These are phyloP conservation scores for Pheosia tremula DNA, from an alignment of 2,888 invertebrate species.

Conservation along the genomic window DNA sequence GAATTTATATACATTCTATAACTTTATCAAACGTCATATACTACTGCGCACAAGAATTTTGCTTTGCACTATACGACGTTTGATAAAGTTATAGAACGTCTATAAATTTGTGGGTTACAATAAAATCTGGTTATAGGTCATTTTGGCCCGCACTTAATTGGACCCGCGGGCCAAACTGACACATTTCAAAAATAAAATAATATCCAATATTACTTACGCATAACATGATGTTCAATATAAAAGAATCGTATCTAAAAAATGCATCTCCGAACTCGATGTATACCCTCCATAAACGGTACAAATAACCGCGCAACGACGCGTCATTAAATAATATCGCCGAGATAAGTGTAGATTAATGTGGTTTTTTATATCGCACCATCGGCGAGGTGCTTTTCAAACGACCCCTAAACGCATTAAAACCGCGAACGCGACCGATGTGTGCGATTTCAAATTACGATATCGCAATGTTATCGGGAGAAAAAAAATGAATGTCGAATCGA, in stretches of 20 bases:
- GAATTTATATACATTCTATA: no score
- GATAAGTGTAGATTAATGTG: conserved; percentile 82
- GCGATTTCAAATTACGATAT: conserved; percentile 73
- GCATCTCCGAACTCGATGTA: conserved; percentile 63
- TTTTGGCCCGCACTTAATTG: no score
- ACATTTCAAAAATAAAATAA: conserved; percentile 12
- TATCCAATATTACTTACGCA: conserved; percentile 60
- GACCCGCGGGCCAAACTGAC: no score
- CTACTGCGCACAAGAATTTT: no score
- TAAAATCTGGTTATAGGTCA: no score
- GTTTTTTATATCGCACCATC: conserved; percentile 74
- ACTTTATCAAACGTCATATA: no score
- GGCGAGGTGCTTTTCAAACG: conserved; percentile 62
- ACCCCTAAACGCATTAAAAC: conserved; percentile 71
- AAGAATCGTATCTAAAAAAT: conserved; percentile 67
- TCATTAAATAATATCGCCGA: conserved; percentile 82
- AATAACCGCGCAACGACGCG: conserved; percentile 79
- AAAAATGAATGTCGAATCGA: conserved; percentile 22
- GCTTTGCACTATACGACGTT: no score
- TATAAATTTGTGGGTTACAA: no score
- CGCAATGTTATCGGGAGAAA: conserved; percentile 39
- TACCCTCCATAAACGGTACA: conserved; percentile 75
- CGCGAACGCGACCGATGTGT: conserved; percentile 59
- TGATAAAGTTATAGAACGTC: no score
- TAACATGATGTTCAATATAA: conserved; percentile 53